Evolutionary conservation across 2,797 vertebrate genomes (phyloP).

Genomic region (Garrulus glandarius): DNA sequence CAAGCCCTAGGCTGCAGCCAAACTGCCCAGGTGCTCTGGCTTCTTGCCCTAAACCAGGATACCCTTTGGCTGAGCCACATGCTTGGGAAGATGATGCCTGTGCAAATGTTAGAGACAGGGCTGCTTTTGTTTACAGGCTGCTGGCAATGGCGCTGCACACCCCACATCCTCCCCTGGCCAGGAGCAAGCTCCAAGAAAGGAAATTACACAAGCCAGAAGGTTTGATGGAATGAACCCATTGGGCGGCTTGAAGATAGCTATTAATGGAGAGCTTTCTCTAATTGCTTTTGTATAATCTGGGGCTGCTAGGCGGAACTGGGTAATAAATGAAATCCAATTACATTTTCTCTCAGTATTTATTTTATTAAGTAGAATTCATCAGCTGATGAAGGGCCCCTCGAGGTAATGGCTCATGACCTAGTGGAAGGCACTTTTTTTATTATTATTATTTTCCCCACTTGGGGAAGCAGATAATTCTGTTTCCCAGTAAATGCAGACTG

Average conservation of each 20-base stretch:
- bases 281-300: slow-evolving; percentile 74
- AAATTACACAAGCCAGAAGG: slow-evolving; percentile 66
- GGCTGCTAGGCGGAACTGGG: slow-evolving; percentile 73
- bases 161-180: slow-evolving; percentile 3
- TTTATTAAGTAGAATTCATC: slow-evolving; percentile 73
- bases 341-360: slow-evolving; percentile 73
- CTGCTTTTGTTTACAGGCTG: slow-evolving; percentile 33
- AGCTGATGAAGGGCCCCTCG: slow-evolving; percentile 63
- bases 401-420: slow-evolving; percentile 66
- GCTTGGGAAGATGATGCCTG: neutral
- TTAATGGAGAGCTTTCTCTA: slow-evolving; percentile 72
- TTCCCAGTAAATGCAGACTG: neutral
- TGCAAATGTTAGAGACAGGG: neutral
- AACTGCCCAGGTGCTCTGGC: slow-evolving; percentile 47
- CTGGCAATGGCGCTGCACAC: neutral
- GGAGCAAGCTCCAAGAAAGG: slow-evolving; percentile 11
- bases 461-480: slow-evolving; percentile 5
- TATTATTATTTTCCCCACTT: slow-evolving; percentile 51
- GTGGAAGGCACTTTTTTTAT: slow-evolving; percentile 41
- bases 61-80: neutral
- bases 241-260: slow-evolving; percentile 67
- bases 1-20: neutral
- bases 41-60: neutral
- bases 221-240: slow-evolving; percentile 69
- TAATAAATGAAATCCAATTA: slow-evolving; percentile 78